Base-by-base conservation (phyloP, 1,140 invertebrate species). In the Drosophila bipectinata region DNA sequence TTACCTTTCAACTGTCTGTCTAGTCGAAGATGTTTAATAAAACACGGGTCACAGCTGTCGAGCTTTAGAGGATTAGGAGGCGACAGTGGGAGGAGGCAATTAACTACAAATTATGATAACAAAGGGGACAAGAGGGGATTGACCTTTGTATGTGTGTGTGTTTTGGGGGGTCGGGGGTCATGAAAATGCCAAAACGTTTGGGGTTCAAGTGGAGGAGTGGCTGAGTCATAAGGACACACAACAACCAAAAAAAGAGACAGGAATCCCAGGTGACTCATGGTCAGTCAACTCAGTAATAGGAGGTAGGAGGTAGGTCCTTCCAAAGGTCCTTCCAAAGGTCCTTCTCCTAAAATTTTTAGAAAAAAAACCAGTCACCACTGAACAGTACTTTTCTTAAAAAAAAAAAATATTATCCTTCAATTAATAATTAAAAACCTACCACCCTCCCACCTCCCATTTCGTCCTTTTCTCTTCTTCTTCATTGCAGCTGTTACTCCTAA, bases 81-180 rank as follows among this genome's bases (percentile, higher is more conserved):
- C 10, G 32, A 18, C 34, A 28, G 24, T 15, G 28, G 67, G 39
- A 37, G 41, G 53, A 57, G 57, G 61, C 79, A 84, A 84, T 84
- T 84, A 84, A 74, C 57, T 69, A 73, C 56, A 73, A 84, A 84
- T 84, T 85, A 79, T 84, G 80, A 66, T 77, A 72, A 62, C 53
- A 60, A 66, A 67, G 59, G 61, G 67, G 56, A 51, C 21, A 21
- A 21, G 21, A 21, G 21, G 21, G 21, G 21, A 21, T 21, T 21
- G 21, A 21, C 2, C 21, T 21, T 21, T 21, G 21, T 21, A 0
- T 21, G 21, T 21, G 21, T 21, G 2, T 21, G 21, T 21, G 21
- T 21, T 21, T 21, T 54, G 18, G n/a, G 8, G 4, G 37, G 49
- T 14, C 5, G 21, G 32, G 56, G 49, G 67, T 18, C 57, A 62